phyloP scores from a whole-genome alignment of 2,113 vertebrate species.

The Apteryx mantelli region DNA sequence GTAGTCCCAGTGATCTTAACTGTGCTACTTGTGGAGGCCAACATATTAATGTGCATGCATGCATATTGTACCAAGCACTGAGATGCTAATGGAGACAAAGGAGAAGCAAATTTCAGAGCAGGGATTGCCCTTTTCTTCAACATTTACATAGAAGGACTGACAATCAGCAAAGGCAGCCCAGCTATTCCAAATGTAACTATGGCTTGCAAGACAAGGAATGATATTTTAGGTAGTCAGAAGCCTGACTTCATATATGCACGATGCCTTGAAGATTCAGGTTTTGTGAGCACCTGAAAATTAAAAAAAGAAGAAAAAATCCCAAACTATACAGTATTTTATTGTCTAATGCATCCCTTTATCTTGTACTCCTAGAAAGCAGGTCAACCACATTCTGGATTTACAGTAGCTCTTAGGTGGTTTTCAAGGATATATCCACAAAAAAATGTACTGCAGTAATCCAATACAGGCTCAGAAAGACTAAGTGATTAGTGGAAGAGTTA shows the following conservation, averaged over 20 bases:
- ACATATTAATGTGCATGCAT: not conserved
- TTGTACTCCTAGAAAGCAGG: not conserved
- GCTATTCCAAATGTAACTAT: not conserved
- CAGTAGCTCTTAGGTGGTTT: not conserved
- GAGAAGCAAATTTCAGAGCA: not conserved
- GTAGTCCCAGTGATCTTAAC: not conserved
- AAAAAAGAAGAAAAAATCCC: rapidly evolving
- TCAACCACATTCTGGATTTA: not conserved
- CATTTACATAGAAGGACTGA: not conserved
- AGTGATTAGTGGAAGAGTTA: not conserved
- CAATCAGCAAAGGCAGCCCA: not conserved
- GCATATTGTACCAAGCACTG: not conserved
- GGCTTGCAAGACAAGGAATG: not conserved
- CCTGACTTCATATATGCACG: not conserved
- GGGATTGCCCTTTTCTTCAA: not conserved
- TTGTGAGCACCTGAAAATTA: not conserved
- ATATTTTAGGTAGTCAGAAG: not conserved
- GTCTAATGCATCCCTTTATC: not conserved
- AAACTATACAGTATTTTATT: not conserved
- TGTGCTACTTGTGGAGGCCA: not conserved
- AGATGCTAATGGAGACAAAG: not conserved
- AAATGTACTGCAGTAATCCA: not conserved
- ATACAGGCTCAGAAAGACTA: not conserved
- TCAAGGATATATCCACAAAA: not conserved
- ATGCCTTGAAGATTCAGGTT: not conserved